A percentile compares a stretch with the other conserved stretches of the same genome.
These are phyloP conservation scores for Apis laboriosa DNA, from an alignment of 1,140 invertebrate species.

Conservation along the genomic window DNA sequence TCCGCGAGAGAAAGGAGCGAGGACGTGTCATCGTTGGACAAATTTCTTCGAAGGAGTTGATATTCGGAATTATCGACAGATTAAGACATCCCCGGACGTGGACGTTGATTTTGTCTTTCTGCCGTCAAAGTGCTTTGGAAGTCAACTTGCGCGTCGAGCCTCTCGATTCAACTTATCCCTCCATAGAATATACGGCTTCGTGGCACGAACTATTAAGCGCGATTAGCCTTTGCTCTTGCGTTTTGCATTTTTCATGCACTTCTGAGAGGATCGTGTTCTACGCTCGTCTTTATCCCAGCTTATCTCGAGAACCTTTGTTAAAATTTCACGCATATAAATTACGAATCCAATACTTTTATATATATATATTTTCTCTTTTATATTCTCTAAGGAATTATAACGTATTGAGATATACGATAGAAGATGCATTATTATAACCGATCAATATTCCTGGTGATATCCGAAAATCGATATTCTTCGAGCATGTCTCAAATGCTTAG, in stretches of 20 bases:
- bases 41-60: conserved; percentile 19
- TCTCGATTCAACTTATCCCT: conserved; percentile 11
- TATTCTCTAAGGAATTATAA: too few species aligned
- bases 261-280: neutral
- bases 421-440: too few species aligned
- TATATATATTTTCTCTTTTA: neutral
- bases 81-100: conserved; percentile 28
- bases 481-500: too few species aligned
- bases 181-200: conserved; percentile 8
- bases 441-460: too few species aligned
- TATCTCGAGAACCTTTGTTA: neutral
- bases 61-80: conserved; percentile 48
- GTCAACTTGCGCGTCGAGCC: conserved; percentile 17
- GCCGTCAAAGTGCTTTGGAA: conserved; percentile 35
- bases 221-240: neutral
- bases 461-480: too few species aligned
- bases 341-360: too few species aligned
- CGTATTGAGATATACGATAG: too few species aligned
- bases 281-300: neutral
- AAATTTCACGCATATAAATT: neutral
- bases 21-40: conserved; percentile 41
- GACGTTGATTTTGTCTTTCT: conserved; percentile 26
- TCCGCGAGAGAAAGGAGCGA: neutral
- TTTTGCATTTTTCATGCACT: neutral
- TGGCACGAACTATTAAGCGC: conserved; percentile 2